Evolutionary conservation across 2,113 vertebrate genomes (phyloP).

Genomic region (Ondatra zibethicus): DNA sequence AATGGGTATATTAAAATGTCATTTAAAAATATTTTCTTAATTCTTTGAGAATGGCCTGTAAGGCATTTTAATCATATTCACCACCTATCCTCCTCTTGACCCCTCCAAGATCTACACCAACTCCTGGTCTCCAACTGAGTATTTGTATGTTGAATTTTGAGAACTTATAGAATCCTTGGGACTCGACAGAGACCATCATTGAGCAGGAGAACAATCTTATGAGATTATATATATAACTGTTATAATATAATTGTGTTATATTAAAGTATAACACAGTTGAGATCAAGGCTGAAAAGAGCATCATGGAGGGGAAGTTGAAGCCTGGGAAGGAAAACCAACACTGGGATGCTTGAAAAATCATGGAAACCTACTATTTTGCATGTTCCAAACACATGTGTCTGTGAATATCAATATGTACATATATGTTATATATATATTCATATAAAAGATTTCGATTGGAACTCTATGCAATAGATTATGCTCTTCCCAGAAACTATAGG

Average conservation of each 20-base stretch:
- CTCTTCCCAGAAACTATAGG: neutral
- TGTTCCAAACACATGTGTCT: neutral
- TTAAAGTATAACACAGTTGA: neutral
- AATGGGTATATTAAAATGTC: neutral
- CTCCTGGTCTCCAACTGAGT: neutral
- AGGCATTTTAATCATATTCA: neutral
- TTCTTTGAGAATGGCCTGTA: neutral
- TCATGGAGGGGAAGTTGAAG: neutral
- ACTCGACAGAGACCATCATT: neutral
- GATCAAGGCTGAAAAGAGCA: neutral
- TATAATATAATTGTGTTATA: too few relatives aligned
- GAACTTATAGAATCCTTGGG: too few relatives aligned
- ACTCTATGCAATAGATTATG: neutral
- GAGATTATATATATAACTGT: too few relatives aligned
- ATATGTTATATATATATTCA: neutral
- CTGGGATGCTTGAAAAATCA: too few relatives aligned
- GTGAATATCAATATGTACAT: too few relatives aligned
- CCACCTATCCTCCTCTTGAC: too few relatives aligned
- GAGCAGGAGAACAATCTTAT: neutral
- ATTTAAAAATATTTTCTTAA: neutral
- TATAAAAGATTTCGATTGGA: neutral
- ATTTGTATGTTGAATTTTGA: too few relatives aligned
- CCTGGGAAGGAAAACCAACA: neutral
- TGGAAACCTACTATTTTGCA: neutral
- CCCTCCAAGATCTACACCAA: neutral